phyloP scores from a whole-genome alignment of 2,888 invertebrate species.

The Parasteatoda lunata region DNA sequence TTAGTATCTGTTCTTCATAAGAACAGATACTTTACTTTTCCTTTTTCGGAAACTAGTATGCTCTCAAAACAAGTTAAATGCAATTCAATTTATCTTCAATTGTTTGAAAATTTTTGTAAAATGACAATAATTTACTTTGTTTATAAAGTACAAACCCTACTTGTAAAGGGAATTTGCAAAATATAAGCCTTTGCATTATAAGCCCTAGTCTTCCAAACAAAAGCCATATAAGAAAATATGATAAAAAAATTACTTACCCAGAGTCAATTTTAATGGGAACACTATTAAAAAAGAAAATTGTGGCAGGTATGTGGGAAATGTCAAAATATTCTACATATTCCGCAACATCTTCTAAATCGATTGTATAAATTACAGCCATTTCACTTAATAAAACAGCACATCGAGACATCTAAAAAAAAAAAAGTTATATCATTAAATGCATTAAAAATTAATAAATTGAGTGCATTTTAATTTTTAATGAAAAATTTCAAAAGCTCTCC shows the following conservation, averaged over 20 bases:
- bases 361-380: constrained; percentile 74
- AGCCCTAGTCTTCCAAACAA: too few species aligned
- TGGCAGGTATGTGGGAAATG: constrained; percentile 74
- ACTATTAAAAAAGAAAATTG: constrained; percentile 75
- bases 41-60: too few species aligned
- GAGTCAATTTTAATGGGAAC: constrained; percentile 75
- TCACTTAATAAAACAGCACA: constrained; percentile 72
- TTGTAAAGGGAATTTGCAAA: neutral
- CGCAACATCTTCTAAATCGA: constrained; percentile 68
- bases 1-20: too few species aligned
- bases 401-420: constrained; percentile 72
- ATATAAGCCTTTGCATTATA: neutral
- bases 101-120: neutral
- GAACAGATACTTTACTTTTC: too few species aligned
- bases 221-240: neutral
- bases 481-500: too few species aligned
- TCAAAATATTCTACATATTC: constrained; percentile 73
- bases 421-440: neutral
- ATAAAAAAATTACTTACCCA: constrained; percentile 72
- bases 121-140: neutral
- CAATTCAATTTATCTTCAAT: neutral
- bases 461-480: too few species aligned
- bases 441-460: too few species aligned
- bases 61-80: neutral
- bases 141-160: neutral